These are phyloP conservation scores for Phyllostomus hastatus DNA, from an alignment of 2,113 vertebrate genomes.

Conservation along the genomic window DNA sequence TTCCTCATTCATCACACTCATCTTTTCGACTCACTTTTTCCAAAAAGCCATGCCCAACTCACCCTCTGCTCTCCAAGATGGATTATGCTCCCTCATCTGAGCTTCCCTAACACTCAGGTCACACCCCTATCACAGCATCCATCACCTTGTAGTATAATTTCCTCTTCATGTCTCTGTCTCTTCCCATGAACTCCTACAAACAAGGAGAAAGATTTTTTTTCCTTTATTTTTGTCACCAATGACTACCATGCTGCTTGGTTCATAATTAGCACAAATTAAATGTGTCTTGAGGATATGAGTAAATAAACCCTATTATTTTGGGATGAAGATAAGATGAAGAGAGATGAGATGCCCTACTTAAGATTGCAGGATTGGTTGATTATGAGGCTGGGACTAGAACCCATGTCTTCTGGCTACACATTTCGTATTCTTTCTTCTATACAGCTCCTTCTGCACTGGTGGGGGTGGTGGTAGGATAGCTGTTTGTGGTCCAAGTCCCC, in stretches of 20 bases:
- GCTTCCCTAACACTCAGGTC: neutral
- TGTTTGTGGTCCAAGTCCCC: neutral
- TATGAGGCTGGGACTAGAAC: neutral
- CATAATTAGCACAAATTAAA: neutral
- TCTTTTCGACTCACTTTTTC: neutral
- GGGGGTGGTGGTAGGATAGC: neutral
- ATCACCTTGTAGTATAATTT: neutral
- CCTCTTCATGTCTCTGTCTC: neutral
- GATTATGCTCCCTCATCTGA: too few species aligned
- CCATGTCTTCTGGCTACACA: neutral
- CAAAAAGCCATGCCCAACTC: neutral
- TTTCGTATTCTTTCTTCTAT: too few species aligned
- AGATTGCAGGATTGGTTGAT: neutral
- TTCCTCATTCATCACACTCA: neutral
- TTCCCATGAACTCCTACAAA: neutral
- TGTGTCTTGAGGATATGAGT: neutral
- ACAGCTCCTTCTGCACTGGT: neutral
- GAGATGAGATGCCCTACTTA: neutral
- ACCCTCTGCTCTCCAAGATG: fast-evolving
- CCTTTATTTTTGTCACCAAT: neutral
- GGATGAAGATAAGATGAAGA: neutral
- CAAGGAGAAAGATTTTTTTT: neutral
- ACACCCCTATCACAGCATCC: too few species aligned
- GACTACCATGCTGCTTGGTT: neutral
- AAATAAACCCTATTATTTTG: neutral